Percentiles rank a stretch among this genome's conserved stretches.
These are phyloP conservation scores for Cepaea nemoralis DNA, from an alignment of 1,140 invertebrate genomes.

Conservation along the genomic window DNA sequence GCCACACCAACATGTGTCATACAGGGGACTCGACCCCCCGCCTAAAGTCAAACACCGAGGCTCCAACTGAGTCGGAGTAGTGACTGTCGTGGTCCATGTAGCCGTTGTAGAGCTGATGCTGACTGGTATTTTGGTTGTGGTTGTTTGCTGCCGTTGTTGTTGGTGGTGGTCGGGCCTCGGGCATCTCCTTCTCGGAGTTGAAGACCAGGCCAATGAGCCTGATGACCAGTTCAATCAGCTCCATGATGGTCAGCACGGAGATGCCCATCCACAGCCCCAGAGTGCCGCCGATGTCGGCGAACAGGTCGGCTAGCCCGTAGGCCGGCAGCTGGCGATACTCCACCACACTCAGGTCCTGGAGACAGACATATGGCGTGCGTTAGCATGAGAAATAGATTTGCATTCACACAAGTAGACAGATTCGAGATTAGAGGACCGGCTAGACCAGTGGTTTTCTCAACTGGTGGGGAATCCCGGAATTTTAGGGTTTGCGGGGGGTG, in stretches of 20 bases:
- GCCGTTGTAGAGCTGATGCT: slow-evolving; percentile 31
- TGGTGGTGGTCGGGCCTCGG: slow-evolving; percentile 27
- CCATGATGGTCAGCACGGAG: slow-evolving; percentile 68
- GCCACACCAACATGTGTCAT: too few species aligned
- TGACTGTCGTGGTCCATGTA: slow-evolving; percentile 9
- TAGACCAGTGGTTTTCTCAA: too few species aligned
- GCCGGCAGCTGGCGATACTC: slow-evolving; percentile 66
- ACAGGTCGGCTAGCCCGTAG: slow-evolving; percentile 65
- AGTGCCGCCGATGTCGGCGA: slow-evolving; percentile 68
- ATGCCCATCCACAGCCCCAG: slow-evolving; percentile 69
- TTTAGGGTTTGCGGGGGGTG: too few species aligned
- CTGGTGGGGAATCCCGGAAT: too few species aligned
- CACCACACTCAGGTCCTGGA: slow-evolving; percentile 65
- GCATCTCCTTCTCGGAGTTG: slow-evolving; percentile 59
- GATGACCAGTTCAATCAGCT: slow-evolving; percentile 63
- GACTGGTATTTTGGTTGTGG: slow-evolving; percentile 40
- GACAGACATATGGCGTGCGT: too few species aligned
- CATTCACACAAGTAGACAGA: too few species aligned
- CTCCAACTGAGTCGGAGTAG: slow-evolving; percentile 13
- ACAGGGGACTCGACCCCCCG: slow-evolving; percentile 6
- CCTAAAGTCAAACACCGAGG: slow-evolving; percentile 19
- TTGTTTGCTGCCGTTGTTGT: slow-evolving; percentile 45
- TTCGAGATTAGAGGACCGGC: too few species aligned
- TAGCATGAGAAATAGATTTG: too few species aligned
- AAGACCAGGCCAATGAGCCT: slow-evolving; percentile 61